Evolutionary conservation across 2,888 invertebrate genomes (phyloP), one percentile per base, ranked within the genome.

Genomic region (Quadroppia sp.): DNA sequence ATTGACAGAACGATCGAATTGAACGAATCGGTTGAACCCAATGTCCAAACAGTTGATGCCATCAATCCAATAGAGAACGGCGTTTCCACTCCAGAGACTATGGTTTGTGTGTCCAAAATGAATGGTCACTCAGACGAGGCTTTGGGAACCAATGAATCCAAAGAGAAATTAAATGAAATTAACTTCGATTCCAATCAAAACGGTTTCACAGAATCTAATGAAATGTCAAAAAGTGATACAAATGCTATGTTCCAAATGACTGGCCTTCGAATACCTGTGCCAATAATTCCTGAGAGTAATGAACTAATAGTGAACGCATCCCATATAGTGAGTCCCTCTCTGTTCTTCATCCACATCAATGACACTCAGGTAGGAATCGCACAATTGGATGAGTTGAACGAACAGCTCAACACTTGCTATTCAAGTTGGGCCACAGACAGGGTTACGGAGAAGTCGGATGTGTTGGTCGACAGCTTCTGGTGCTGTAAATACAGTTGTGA

Each of bases 371-470:
- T 59, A 13, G 73, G 73, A 4, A 42, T 25, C 25, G 69, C 67
- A 69, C 69, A 48, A 23, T 69, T 69, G 15, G 73, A 73, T 25
- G 70, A 73, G 40, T 32, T 73, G 30, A 36, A 69, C 7, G 73
- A 73, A 56, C 28, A 28, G 23, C 53, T 73, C 25, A 53, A 69
- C 23, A 50, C 48, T 15, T 73, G 13, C 36, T 73, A 73, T n/a
- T 25, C 48, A 40, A 32, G 13, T 23, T 1, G 25, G 2, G 32
- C 4, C 7, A 1, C n/a, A 9, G 70, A 11, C 2, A 1, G n/a
- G 1, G 0, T 23, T 1, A 64, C 61, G 11, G n/a, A 56, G n/a
- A 3, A 23, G 15, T 17, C 25, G 1, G 67, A 72, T 4, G 42
- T 73, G 23, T 25, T 9, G 0, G 50, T 48, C 15, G 69, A 50